Evolutionary conservation across 2,113 vertebrate genomes (phyloP), one percentile per base, ranked within the genome.

Genomic region (Brachyhypopomus gauderio): DNA sequence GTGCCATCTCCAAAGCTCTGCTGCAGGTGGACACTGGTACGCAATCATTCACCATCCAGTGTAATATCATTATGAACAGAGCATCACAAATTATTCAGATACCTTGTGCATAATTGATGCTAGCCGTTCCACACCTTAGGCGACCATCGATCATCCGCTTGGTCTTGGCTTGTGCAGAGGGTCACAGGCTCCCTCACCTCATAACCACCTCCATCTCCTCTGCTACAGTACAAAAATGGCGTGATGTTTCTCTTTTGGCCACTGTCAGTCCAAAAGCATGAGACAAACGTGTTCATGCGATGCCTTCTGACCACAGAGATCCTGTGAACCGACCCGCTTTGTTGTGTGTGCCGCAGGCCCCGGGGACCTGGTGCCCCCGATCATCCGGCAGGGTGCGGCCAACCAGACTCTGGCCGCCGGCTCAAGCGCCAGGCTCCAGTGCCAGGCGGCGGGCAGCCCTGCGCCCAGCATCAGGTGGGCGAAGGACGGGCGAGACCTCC

Each of bases 21-120:
- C 92, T 99, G 92, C 96, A 99, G 92, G 98, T 99, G 86, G 96
- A 97, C 75, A 95, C 96, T 90, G 97, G 98, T 99, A 95, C 94
- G 91, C 78, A 34, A 27, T 72, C 11, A 22, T 45, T n/a, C 11
- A 19, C 12, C 17, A 3, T 25, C 14, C 7, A 55, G 23, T 56
- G 30, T 12, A 5, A 5, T 4, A 20, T 38, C n/a, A 22, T 27
- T 16, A 72, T 72, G 41, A 16, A 19, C 12, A 52, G 7, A 67
- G 36, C 64, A 67, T 11, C 36, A 7, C 64, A 20, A 66, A 30
- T 16, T 7, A 16, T 58, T 58, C 8, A 27, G 16, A 64, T 12
- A 25, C 11, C 16, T 62, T 62, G 30, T 30, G 30, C 30, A 30
- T 41, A 9, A 41, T 6, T 41, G 41, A 41, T 41, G 5, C 41